These are phyloP conservation scores for Carposina sasakii DNA, from an alignment of 1,140 invertebrate genomes.

Conservation along the genomic window DNA sequence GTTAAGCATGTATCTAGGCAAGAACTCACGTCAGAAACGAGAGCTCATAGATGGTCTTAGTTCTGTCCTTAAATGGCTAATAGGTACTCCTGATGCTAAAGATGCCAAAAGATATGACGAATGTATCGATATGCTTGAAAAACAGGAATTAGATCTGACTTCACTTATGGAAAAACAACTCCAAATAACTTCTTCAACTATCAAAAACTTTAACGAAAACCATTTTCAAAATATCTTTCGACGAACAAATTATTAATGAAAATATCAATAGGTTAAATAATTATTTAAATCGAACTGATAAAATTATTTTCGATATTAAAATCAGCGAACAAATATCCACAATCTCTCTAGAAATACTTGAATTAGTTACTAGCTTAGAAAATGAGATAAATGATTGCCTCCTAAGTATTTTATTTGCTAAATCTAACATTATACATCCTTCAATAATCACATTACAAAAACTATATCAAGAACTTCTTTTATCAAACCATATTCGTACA, in stretches of 20 bases:
- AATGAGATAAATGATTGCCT: conserved; percentile 32
- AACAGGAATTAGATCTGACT: conserved; percentile 20
- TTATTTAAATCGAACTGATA: conserved; percentile 17
- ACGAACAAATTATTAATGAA: conserved; percentile 28
- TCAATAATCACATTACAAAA: conserved; percentile 30
- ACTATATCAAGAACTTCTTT: conserved; percentile 28
- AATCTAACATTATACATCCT: conserved; percentile 34
- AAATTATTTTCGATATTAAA: conserved; percentile 22
- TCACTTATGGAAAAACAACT: conserved; percentile 18
- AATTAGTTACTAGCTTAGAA: conserved; percentile 22
- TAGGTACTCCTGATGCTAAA: conserved; percentile 24
- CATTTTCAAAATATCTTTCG: conserved; percentile 23
- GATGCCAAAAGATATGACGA: conserved; percentile 25
- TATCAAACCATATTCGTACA: conserved; percentile 22
- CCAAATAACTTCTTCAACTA: conserved; percentile 23
- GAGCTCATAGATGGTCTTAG: conserved; percentile 1
- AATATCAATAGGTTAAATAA: conserved; percentile 17
- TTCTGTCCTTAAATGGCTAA: conserved; percentile 1
- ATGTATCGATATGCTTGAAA: conserved; percentile 27
- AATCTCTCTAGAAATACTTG: conserved; percentile 20
- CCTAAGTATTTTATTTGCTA: conserved; percentile 31
- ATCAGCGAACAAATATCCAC: conserved; percentile 20
- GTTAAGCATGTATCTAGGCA: conserved; percentile 9
- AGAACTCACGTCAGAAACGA: conserved; percentile 3
- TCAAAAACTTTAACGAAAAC: conserved; percentile 28